A percentile compares a stretch with the other conserved stretches of the same genome.
These are phyloP conservation scores for Nibea albiflora DNA, from an alignment of 2,113 vertebrate genomes.

Conservation along the genomic window DNA sequence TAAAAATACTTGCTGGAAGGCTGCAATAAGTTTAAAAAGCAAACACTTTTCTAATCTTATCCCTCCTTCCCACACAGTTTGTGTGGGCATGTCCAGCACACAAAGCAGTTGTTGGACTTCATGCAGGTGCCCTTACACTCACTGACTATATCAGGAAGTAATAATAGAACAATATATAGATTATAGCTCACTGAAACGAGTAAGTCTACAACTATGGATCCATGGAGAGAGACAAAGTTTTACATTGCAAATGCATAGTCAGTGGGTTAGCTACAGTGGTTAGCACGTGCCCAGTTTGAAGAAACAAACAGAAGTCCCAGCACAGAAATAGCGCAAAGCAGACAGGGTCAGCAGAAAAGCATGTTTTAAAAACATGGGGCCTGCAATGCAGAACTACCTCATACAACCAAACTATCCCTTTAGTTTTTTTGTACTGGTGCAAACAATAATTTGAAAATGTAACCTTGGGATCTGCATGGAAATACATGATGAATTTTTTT, in stretches of 20 bases:
- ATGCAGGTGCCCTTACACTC: constrained; percentile 11
- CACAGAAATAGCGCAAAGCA: too few species aligned
- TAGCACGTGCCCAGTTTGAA: too few species aligned
- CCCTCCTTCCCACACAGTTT: constrained; percentile 59
- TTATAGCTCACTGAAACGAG: background rate
- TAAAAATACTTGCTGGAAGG: background rate
- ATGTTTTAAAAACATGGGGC: too few species aligned
- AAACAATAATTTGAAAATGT: background rate
- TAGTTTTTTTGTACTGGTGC: background rate
- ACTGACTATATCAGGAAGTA: background rate
- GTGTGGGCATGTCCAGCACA: constrained; percentile 62
- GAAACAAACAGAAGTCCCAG: background rate
- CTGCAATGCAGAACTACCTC: too few species aligned
- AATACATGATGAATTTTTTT: background rate
- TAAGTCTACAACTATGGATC: background rate
- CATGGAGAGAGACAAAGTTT: background rate
- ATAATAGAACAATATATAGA: background rate
- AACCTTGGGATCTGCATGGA: background rate
- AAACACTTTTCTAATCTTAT: constrained; percentile 57
- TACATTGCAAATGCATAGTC: background rate
- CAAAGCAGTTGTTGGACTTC: constrained; percentile 47
- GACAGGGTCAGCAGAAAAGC: too few species aligned
- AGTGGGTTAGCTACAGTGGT: too few species aligned
- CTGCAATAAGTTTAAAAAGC: constrained; percentile 25
- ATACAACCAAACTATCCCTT: too few species aligned